Evolutionary conservation across 2,888 invertebrate species (phyloP).

Genomic region (Epirrhoe alternata): DNA sequence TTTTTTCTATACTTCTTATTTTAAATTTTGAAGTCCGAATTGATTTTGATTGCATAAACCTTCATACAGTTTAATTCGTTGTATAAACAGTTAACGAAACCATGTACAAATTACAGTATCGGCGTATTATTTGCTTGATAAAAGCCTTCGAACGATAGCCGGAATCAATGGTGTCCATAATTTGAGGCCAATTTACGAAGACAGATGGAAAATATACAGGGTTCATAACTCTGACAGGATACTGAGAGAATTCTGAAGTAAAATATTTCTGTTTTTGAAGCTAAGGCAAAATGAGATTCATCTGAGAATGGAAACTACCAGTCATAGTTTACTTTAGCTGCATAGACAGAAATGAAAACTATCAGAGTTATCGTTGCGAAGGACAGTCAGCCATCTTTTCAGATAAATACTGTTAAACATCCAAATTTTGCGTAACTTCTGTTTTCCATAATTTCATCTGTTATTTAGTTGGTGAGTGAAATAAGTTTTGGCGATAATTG

Average conservation of each 20-base stretch:
- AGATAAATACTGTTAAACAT: too few species aligned
- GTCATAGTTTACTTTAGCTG: too few species aligned
- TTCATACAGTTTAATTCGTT: conserved; percentile 26
- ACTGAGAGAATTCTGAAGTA: conserved; percentile 1
- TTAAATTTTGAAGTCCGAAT: neutral
- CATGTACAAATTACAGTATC: conserved; percentile 42
- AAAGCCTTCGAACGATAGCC: conserved; percentile 42
- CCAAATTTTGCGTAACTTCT: too few species aligned
- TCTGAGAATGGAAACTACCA: too few species aligned
- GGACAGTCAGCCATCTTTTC: too few species aligned
- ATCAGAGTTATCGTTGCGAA: too few species aligned
- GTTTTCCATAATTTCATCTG: too few species aligned
- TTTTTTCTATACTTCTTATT: too few species aligned
- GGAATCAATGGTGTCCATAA: conserved; percentile 39
- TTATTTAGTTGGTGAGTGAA: too few species aligned
- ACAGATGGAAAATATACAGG: conserved; percentile 39
- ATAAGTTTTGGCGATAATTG: too few species aligned
- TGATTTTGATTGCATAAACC: conserved; percentile 11
- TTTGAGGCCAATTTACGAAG: conserved; percentile 41
- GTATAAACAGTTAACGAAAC: conserved; percentile 43
- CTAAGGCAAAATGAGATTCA: neutral
- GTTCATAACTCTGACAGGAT: conserved; percentile 22
- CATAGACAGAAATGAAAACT: too few species aligned
- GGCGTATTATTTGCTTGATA: conserved; percentile 45
- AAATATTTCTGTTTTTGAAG: neutral